phyloP scores from a whole-genome alignment of 2,888 invertebrate species.

The Choristoneura rosaceana region DNA sequence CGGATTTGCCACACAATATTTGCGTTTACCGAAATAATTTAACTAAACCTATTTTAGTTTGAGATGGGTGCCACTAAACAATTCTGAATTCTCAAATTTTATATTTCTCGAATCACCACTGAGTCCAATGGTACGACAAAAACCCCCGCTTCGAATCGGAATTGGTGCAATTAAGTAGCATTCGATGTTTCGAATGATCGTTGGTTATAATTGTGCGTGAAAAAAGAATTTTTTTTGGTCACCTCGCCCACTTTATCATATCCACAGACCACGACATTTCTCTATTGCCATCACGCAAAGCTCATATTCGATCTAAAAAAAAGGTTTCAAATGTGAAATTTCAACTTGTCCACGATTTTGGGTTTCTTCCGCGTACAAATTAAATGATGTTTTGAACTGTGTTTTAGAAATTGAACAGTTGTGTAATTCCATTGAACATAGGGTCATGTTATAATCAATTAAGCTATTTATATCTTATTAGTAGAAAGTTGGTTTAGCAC shows the following conservation, averaged over 20 bases:
- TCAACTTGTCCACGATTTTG: conserved; percentile 19
- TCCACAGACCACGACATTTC: not conserved
- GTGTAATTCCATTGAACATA: conserved; percentile 54
- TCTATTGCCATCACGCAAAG: not conserved
- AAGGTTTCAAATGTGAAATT: not conserved
- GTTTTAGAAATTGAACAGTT: conserved; percentile 61
- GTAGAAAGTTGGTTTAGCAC: conserved; percentile 59
- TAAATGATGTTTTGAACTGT: conserved; percentile 41
- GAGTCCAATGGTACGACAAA: conserved; percentile 52
- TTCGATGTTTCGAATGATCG: conserved; percentile 57
- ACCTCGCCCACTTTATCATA: conserved; percentile 24
- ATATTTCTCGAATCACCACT: conserved; percentile 42
- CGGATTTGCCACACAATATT: conserved; percentile 18
- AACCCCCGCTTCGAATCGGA: conserved; percentile 55
- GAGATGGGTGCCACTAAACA: conserved; percentile 19
- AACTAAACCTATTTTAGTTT: conserved; percentile 1
- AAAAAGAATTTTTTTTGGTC: conserved; percentile 60
- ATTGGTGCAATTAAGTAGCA: conserved; percentile 69
- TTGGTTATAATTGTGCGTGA: conserved; percentile 63
- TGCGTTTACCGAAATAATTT: conserved; percentile 13
- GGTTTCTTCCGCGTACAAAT: conserved; percentile 33
- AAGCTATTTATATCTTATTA: conserved; percentile 56
- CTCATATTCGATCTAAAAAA: conserved; percentile 3
- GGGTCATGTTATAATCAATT: conserved; percentile 60
- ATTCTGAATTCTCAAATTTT: conserved; percentile 10